phyloP scores from a whole-genome alignment of 2,113 vertebrate species.

The Tretioscincus oriximinensis region DNA sequence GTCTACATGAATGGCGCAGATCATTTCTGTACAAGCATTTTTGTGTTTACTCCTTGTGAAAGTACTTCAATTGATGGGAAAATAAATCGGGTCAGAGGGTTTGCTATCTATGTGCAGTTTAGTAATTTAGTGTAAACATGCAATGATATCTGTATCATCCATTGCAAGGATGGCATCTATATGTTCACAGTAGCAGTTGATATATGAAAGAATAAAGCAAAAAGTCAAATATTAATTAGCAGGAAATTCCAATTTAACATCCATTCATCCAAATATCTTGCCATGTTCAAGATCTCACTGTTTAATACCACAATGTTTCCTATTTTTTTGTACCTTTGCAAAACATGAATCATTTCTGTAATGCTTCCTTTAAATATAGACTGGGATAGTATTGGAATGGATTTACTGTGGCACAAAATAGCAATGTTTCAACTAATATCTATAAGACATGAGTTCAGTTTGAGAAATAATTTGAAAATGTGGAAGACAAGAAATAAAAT shows the following conservation, averaged over 20 bases:
- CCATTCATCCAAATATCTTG: constrained; percentile 24
- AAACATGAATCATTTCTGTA: not conserved
- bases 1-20: no score
- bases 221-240: constrained; percentile 40
- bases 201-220: constrained; percentile 9
- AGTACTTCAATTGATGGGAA: constrained; percentile 22
- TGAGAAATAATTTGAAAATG: not conserved
- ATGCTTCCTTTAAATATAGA: not conserved
- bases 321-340: constrained; percentile 8
- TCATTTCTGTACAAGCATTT: constrained; percentile 24
- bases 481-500: not conserved
- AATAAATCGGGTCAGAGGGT: constrained; percentile 39
- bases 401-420: constrained; percentile 5
- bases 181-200: constrained; percentile 19
- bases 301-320: not conserved
- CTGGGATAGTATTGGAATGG: no score
- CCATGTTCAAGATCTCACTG: constrained; percentile 11
- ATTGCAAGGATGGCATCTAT: constrained; percentile 35
- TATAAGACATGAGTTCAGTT: not conserved
- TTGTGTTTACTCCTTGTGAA: constrained; percentile 6
- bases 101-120: not conserved
- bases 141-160: constrained; percentile 30
- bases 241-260: constrained; percentile 26
- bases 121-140: constrained; percentile 34
- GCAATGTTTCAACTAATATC: not conserved